A percentile compares a stretch with the other conserved stretches of the same genome.
Conservation (phyloP, 2,797 vertebrate species). For the Poeciliopsis infans region DNA sequence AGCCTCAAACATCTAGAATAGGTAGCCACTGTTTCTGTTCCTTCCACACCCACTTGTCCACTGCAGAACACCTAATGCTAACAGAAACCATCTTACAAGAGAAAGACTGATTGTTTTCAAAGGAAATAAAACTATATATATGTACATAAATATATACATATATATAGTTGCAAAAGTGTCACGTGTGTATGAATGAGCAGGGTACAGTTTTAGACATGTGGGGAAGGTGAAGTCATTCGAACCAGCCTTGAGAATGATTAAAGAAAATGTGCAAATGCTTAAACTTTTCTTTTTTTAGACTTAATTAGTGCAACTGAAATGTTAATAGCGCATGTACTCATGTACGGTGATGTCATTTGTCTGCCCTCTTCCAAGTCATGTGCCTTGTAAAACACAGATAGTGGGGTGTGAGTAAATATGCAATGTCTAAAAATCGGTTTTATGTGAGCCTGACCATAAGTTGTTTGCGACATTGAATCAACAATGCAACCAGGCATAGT, state of each 20-base stretch:
- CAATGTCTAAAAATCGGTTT: constrained; percentile 56
- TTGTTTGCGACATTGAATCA: constrained; percentile 56
- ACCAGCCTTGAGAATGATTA: background rate
- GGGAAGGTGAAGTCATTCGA: constrained; percentile 54
- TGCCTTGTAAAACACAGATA: constrained; percentile 58
- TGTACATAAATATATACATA: background rate
- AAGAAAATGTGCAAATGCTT: constrained; percentile 48
- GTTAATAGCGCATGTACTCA: constrained; percentile 24
- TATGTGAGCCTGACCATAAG: constrained; percentile 36
- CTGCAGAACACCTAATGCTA: constrained; percentile 12
- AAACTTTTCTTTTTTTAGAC: constrained; percentile 47
- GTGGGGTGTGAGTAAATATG: constrained; percentile 37
- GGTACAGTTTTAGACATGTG: constrained; percentile 1
- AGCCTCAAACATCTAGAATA: constrained; percentile 30
- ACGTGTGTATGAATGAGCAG: background rate
- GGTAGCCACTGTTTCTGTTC: constrained; percentile 19
- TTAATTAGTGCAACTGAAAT: constrained; percentile 53
- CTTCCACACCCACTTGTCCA: constrained; percentile 9
- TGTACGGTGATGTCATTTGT: constrained; percentile 56
- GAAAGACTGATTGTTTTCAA: background rate
- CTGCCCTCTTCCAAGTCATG: constrained; percentile 40
- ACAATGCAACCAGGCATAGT: constrained; percentile 22
- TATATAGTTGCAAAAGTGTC: constrained; percentile 11
- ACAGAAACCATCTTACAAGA: constrained; percentile 17
- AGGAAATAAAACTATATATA: background rate